Evolutionary conservation across 2,888 invertebrate species (phyloP).

Genomic region (Galerucella pusilla): DNA sequence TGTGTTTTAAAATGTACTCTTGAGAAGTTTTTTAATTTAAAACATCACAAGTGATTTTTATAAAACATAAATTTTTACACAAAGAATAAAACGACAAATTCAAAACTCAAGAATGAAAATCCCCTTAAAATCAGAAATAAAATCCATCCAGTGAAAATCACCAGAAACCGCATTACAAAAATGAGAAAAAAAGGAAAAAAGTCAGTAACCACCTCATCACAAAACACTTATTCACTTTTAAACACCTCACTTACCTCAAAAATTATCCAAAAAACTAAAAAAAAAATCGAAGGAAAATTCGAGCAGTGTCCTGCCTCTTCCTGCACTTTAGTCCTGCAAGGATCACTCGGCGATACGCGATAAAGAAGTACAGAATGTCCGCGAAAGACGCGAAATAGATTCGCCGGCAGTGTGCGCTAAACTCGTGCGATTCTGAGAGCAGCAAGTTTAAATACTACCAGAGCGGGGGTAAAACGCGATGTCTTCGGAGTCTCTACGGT

Average conservation of each 20-base stretch:
- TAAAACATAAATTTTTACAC: not conserved
- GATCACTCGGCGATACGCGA: slow-evolving; percentile 24
- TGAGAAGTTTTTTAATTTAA: not conserved
- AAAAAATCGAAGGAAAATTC: slow-evolving; percentile 22
- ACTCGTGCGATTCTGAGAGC: slow-evolving; percentile 71
- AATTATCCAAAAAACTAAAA: slow-evolving; percentile 8
- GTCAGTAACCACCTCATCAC: not conserved
- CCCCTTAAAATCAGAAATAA: not conserved
- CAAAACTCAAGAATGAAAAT: not conserved
- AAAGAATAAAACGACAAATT: not conserved
- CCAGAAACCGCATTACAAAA: not conserved
- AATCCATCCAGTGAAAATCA: not conserved
- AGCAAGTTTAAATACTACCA: slow-evolving; percentile 72
- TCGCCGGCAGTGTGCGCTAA: slow-evolving; percentile 66
- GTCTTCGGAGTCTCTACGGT: slow-evolving; percentile 69
- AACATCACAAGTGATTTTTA: not conserved
- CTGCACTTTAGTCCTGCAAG: slow-evolving; percentile 34
- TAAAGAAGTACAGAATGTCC: slow-evolving; percentile 45
- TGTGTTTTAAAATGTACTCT: not conserved
- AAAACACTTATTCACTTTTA: slow-evolving; percentile 29
- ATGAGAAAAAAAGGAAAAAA: not conserved
- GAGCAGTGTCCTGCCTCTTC: slow-evolving; percentile 18
- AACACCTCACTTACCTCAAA: slow-evolving; percentile 37
- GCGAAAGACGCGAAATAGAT: slow-evolving; percentile 50
- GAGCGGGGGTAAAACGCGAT: slow-evolving; percentile 68